Percentiles rank a stretch among this genome's conserved stretches.
These are phyloP conservation scores for Lampropteryx suffumata DNA, from an alignment of 2,888 invertebrate species.

Conservation along the genomic window DNA sequence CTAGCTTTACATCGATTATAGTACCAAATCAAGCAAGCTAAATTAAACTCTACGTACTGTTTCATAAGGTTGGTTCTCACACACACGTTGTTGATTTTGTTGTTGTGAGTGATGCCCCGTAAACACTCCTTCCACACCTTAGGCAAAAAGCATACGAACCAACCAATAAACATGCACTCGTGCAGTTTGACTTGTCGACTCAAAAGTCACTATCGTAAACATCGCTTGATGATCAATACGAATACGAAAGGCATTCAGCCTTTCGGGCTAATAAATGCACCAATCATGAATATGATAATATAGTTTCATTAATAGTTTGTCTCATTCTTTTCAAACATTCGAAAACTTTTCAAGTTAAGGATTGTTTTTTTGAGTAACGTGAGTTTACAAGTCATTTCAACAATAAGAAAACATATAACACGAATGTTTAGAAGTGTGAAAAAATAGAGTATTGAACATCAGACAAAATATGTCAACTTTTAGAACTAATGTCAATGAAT, in stretches of 20 bases:
- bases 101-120: constrained; percentile 96
- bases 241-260: not conserved
- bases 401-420: constrained; percentile 3
- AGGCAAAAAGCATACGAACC: constrained; percentile 51
- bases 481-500: constrained; percentile 1
- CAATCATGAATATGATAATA: too few relatives aligned
- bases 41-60: constrained; percentile 90
- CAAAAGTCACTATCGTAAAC: constrained; percentile 11
- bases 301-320: not conserved
- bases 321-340: not conserved
- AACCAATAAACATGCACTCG: constrained; percentile 56
- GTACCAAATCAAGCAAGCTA: constrained; percentile 14
- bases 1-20: constrained; percentile 6
- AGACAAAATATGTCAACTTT: not conserved
- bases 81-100: constrained; percentile 98
- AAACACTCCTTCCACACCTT: constrained; percentile 97
- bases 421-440: not conserved
- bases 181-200: constrained; percentile 43
- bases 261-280: constrained; percentile 1
- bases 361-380: not conserved
- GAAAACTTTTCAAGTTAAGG: not conserved
- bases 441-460: not conserved
- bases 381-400: constrained; percentile 36
- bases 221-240: not conserved
- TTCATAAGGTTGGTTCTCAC: constrained; percentile 97